Evolutionary conservation across 2,113 vertebrate genomes (phyloP).

Genomic region (Tragulus kanchil): DNA sequence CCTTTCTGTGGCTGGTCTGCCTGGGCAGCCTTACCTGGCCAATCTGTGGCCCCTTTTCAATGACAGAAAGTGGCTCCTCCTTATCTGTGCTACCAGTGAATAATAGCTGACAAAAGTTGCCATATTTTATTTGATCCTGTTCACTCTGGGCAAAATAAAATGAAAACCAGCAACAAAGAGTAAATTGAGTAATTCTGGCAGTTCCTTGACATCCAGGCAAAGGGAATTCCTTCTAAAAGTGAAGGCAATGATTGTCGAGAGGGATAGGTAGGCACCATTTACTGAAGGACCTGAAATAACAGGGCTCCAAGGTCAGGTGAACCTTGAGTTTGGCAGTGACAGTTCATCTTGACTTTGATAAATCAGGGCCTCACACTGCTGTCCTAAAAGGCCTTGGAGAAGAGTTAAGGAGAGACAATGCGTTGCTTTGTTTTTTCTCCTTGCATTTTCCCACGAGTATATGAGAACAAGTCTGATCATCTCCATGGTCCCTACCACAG

Average conservation of each 20-base stretch:
- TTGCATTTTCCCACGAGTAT: background rate
- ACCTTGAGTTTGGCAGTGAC: accelerated
- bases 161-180: background rate
- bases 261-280: background rate
- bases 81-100: background rate
- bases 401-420: accelerated
- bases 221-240: background rate
- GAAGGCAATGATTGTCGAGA: background rate
- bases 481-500: background rate
- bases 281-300: background rate
- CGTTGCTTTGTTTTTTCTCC: background rate
- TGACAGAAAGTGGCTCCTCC: background rate
- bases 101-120: background rate
- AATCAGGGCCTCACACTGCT: background rate
- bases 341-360: background rate
- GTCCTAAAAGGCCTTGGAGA: background rate
- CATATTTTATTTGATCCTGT: background rate
- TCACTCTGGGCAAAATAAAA: background rate
- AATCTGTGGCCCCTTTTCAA: too few species aligned
- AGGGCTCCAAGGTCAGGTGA: too few species aligned
- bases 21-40: background rate
- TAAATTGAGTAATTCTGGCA: background rate
- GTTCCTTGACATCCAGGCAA: background rate
- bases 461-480: background rate
- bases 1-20: background rate